Base-by-base conservation (phyloP, 1,140 invertebrate genomes). In the Zaprionus taronus region DNA sequence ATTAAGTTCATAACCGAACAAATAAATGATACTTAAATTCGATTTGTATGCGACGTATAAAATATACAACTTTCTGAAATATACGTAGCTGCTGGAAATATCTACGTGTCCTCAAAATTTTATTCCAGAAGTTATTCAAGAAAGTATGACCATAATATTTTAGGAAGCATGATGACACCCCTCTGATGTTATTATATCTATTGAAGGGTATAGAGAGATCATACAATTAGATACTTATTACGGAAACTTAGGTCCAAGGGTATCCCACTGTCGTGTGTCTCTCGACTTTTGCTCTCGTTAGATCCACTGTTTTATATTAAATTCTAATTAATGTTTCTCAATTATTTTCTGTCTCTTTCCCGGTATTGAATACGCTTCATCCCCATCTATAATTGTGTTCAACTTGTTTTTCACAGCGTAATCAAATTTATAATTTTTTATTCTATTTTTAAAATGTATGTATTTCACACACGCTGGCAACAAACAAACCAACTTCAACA, bases 391-490 rank as follows among this genome's bases (percentile, higher is more conserved):
- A 56, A 75, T 47, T 80, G 44, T 57, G 57, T 57, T 78, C 31
- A 57, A 57, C 26, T 79, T n/a, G 17, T 34, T 44, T 38, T 70
- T 80, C 82, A 57, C 83, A 91, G 91, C 91, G 91, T 91, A 91
- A 91, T 90, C 90, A 91, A 91, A 66, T 84, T 79, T 78, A 72
- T 84, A 80, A 80, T 90, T 86, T 81, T 82, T 91, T 91, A 91
- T 87, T 89, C 80, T 91, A 87, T 87, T 91, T 91, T 91, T 82
- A 91, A 89, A 89, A 57, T 89, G 79, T 89, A 89, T 87, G 81
- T 91, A 84, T 90, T 91, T 91, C 41, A 55, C 58, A 74, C 79
- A 91, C 85, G 79, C 85, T 79, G 82, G 74, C 79, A 89, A 72
- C 80, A 89, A 87, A 55, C 47, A 63, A 47, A 34, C 20, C 17